These are phyloP conservation scores for Scatophagus argus DNA, from an alignment of 2,113 vertebrate species.

Conservation along the genomic window DNA sequence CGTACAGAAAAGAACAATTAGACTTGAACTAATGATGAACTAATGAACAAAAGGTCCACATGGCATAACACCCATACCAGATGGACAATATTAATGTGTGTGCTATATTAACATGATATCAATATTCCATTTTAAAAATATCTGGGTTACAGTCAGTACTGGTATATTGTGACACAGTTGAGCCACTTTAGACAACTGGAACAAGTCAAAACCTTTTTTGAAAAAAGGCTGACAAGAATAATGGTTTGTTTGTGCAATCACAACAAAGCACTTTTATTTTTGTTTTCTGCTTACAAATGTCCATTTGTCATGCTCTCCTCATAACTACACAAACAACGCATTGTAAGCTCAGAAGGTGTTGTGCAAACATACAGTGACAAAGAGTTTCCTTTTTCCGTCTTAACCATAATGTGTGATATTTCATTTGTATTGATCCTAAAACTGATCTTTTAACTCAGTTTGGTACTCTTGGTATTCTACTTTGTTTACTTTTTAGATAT, in stretches of 20 bases:
- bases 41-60: no score
- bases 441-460: neutral
- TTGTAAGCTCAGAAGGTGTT: neutral
- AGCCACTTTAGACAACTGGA: neutral
- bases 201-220: neutral
- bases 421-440: neutral
- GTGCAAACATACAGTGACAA: neutral
- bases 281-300: slow-evolving; percentile 3
- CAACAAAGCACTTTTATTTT: neutral
- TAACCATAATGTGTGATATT: no score
- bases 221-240: neutral
- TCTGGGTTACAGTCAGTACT: no score
- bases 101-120: no score
- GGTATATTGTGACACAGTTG: no score
- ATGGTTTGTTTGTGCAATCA: neutral
- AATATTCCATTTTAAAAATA: no score
- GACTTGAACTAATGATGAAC: no score
- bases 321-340: neutral
- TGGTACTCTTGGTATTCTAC: no score
- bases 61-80: no score
- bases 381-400: neutral
- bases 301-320: neutral
- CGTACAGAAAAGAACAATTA: no score
- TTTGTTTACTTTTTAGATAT: neutral
- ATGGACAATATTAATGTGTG: no score